Percentiles rank a stretch among this genome's conserved stretches.
Conservation (phyloP, 2,113 vertebrate genomes). For the Ceyx melanurus region DNA sequence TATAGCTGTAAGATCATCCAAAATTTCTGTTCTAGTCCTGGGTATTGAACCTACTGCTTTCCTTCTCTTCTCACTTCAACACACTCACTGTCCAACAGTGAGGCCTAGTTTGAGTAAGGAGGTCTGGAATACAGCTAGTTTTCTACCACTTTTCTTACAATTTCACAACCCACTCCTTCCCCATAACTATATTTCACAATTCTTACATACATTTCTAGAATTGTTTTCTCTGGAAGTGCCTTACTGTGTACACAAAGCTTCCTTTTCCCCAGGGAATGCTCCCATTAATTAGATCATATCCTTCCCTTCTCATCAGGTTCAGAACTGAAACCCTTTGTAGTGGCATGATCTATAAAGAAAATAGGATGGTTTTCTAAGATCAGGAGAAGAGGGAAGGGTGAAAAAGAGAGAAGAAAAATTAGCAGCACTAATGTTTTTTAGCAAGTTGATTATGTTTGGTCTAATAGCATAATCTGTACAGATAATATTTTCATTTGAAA, state of each 20-base stretch:
- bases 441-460: neutral
- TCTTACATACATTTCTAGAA: neutral
- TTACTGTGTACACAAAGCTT: neutral
- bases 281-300: neutral
- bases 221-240: neutral
- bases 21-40: neutral
- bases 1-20: neutral
- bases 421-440: neutral
- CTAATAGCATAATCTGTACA: neutral
- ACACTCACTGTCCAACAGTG: neutral
- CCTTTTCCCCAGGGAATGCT: neutral
- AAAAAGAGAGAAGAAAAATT: neutral
- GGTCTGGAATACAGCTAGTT: neutral
- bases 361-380: neutral
- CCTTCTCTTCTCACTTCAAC: neutral
- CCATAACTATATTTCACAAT: neutral
- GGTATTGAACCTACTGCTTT: neutral
- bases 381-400: neutral
- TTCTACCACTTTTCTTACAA: neutral
- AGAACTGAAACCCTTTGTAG: neutral
- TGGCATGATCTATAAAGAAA: neutral
- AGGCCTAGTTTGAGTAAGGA: neutral
- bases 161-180: neutral
- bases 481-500: slow-evolving; percentile 5
- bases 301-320: neutral